phyloP scores from a whole-genome alignment of 2,797 vertebrate species.

The Sebastes vulpes region DNA sequence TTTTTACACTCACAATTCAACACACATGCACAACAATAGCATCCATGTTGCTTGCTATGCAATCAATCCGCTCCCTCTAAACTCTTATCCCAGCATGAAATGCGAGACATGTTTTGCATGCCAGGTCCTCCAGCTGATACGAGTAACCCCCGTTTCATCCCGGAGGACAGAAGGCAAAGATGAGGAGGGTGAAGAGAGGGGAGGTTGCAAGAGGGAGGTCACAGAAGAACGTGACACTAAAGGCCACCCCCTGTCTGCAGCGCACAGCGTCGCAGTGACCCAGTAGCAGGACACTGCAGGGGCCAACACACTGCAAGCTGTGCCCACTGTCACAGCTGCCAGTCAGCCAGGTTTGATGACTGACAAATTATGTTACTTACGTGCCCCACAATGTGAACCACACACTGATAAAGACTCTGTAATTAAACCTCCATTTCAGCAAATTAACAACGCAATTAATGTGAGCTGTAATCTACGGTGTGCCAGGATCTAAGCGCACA shows the following conservation, averaged over 20 bases:
- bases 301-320: slow-evolving; percentile 67
- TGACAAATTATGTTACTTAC: slow-evolving; percentile 43
- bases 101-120: slow-evolving; percentile 37
- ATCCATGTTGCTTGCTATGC: neutral
- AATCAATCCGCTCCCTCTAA: slow-evolving; percentile 41
- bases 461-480: neutral
- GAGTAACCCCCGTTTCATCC: slow-evolving; percentile 20
- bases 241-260: slow-evolving; percentile 61
- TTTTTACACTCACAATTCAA: slow-evolving; percentile 12
- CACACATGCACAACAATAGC: neutral
- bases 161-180: slow-evolving; percentile 25
- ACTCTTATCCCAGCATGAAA: slow-evolving; percentile 45
- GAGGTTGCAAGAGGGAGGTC: slow-evolving; percentile 54
- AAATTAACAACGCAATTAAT: slow-evolving; percentile 50
- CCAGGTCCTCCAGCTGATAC: slow-evolving; percentile 33
- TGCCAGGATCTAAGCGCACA: neutral
- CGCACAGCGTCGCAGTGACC: slow-evolving; percentile 59
- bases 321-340: slow-evolving; percentile 69
- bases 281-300: slow-evolving; percentile 63
- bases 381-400: slow-evolving; percentile 19
- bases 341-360: slow-evolving; percentile 66
- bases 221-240: slow-evolving; percentile 59
- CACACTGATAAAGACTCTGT: slow-evolving; percentile 42
- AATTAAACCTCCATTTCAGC: slow-evolving; percentile 48
- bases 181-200: slow-evolving; percentile 31